phyloP scores from a whole-genome alignment of 2,888 invertebrate species.

The Sthenelais limicola region DNA sequence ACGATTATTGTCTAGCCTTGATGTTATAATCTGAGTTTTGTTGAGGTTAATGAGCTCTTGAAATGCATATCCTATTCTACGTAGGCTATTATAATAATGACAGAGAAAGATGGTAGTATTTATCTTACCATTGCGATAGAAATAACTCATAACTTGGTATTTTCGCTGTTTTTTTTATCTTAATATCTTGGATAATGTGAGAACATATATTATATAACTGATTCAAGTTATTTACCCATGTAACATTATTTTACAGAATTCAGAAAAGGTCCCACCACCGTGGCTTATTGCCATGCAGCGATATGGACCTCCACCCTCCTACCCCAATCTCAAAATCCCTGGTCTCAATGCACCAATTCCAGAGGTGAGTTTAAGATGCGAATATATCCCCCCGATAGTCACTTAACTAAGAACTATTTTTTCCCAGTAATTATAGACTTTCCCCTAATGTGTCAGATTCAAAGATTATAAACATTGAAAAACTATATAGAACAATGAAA shows the following conservation, averaged over 20 bases:
- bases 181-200: background rate
- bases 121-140: background rate
- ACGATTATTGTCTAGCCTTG: no score
- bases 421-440: no score
- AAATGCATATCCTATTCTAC: no score
- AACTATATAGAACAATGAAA: no score
- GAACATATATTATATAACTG: background rate
- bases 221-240: background rate
- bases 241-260: constrained; percentile 65
- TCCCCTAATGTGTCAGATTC: no score
- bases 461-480: no score
- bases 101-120: background rate
- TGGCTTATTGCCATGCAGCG: constrained; percentile 98
- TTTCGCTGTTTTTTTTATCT: background rate
- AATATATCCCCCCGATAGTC: no score
- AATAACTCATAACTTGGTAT: background rate
- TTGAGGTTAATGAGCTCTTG: no score
- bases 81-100: no score
- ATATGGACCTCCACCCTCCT: constrained; percentile 99
- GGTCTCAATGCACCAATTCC: constrained; percentile 99
- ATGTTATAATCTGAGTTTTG: no score
- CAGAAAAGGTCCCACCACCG: constrained; percentile 83
- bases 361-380: constrained; percentile 77
- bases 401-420: no score
- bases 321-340: constrained; percentile 97